A percentile compares a stretch with the other conserved stretches of the same genome.
Evolutionary conservation across 2,797 vertebrate species (phyloP).

Genomic region (Crax fasciolata): DNA sequence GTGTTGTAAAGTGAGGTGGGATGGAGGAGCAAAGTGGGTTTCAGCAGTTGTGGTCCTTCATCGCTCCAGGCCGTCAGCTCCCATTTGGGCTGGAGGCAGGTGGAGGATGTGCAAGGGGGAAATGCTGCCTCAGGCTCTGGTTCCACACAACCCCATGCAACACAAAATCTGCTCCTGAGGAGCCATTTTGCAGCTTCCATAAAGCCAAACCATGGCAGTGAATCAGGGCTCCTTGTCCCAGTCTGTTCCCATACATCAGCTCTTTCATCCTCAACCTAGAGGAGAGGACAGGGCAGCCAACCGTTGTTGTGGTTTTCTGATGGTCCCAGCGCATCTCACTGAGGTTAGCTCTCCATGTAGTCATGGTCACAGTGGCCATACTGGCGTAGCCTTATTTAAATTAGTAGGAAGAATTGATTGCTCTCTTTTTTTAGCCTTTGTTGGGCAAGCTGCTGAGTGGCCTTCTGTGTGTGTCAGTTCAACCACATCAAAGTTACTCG

Average conservation of each 20-base stretch:
- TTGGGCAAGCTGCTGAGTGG: rapidly evolving
- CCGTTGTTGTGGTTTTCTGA: rapidly evolving
- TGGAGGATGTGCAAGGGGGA: not conserved
- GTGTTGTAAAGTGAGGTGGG: not conserved
- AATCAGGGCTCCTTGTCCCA: not conserved
- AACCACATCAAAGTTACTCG: not conserved
- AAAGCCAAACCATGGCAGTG: too few relatives aligned
- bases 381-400: not conserved
- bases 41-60: not conserved
- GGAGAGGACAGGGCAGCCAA: not conserved
- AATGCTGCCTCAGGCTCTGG: not conserved
- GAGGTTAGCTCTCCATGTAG: not conserved
- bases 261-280: not conserved
- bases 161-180: not conserved
- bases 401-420: not conserved
- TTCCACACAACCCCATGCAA: not conserved
- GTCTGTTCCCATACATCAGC: not conserved
- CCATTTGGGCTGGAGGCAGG: not conserved
- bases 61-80: not conserved
- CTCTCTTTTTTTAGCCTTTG: not conserved
- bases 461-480: not conserved
- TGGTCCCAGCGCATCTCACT: not conserved
- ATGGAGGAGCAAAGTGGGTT: not conserved
- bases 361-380: rapidly evolving
- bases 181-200: not conserved